Conservation (phyloP, 2,888 invertebrate genomes). For the Drosophila borborema region DNA sequence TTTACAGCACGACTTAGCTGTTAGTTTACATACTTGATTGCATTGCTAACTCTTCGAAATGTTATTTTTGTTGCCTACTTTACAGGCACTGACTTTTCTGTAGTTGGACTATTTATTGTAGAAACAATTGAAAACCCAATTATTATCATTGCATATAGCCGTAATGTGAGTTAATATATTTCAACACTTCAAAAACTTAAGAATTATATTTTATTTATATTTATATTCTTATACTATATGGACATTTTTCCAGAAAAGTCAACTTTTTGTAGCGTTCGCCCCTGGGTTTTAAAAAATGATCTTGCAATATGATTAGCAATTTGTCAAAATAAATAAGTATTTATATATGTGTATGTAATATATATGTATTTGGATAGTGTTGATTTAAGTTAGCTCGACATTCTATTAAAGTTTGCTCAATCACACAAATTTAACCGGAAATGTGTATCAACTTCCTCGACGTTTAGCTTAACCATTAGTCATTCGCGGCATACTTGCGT, state of each 20-base stretch:
- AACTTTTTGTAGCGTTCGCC: too few species aligned
- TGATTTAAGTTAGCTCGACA: background rate
- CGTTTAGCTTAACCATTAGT: slow-evolving; percentile 30
- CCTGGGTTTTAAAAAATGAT: too few species aligned
- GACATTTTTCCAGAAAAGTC: too few species aligned
- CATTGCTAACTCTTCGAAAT: background rate
- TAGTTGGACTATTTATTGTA: too few species aligned
- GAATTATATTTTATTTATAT: background rate
- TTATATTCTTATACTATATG: background rate
- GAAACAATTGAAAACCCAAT: too few species aligned
- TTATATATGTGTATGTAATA: too few species aligned
- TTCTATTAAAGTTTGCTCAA: background rate
- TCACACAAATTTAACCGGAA: slow-evolving; percentile 16
- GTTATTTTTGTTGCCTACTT: slow-evolving; percentile 3
- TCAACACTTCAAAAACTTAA: too few species aligned
- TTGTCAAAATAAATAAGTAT: too few species aligned
- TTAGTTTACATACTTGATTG: background rate
- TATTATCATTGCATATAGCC: too few species aligned
- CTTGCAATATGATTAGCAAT: too few species aligned
- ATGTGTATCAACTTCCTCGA: slow-evolving; percentile 20
- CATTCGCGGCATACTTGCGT: slow-evolving; percentile 17
- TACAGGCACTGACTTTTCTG: background rate
- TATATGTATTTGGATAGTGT: background rate
- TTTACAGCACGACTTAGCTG: background rate
- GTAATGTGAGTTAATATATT: too few species aligned